These are phyloP conservation scores for Menidia beryllina DNA, from an alignment of 2,113 vertebrate genomes.

Conservation along the genomic window DNA sequence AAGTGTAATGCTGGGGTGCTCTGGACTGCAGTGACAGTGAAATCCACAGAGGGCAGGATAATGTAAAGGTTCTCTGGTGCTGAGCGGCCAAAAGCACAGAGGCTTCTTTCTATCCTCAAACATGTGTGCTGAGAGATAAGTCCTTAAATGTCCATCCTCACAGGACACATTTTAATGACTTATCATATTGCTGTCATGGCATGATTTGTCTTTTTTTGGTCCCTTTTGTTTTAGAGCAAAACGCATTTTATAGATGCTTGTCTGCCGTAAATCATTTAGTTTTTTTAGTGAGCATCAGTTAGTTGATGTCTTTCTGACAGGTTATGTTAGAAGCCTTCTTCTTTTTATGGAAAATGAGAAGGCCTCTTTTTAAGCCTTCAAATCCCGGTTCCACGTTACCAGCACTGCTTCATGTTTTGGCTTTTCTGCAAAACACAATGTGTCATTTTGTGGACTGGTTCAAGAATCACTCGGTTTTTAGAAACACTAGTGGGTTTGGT, in stretches of 20 bases:
- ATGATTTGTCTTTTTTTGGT: background rate
- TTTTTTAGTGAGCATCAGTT: no score
- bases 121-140: background rate
- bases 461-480: slow-evolving; percentile 9
- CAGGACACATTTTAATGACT: background rate
- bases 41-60: slow-evolving; percentile 10
- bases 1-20: background rate
- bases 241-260: no score
- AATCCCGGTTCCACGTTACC: no score
- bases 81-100: slow-evolving; percentile 17
- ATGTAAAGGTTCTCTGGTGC: background rate
- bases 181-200: background rate
- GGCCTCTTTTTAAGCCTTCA: background rate
- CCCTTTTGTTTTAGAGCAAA: background rate
- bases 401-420: background rate
- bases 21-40: slow-evolving; percentile 36
- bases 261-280: no score
- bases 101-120: slow-evolving; percentile 14
- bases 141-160: slow-evolving; percentile 1
- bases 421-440: slow-evolving; percentile 15
- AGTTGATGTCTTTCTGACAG: no score
- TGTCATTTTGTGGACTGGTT: slow-evolving; percentile 14
- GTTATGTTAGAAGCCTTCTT: no score
- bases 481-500: slow-evolving; percentile 7
- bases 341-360: no score